phyloP scores from a whole-genome alignment of 2,113 vertebrate species.

The Sarotherodon lohbergeri region DNA sequence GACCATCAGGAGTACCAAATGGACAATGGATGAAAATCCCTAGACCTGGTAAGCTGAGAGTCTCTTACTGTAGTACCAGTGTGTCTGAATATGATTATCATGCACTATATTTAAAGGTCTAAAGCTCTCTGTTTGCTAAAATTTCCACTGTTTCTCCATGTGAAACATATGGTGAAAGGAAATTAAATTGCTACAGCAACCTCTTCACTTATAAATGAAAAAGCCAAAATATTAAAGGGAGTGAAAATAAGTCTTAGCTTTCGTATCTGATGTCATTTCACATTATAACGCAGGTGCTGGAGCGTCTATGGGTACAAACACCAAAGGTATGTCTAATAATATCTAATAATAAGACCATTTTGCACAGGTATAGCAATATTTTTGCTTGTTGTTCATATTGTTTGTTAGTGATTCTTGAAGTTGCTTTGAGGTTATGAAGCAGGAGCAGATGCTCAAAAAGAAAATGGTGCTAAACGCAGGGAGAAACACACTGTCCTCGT shows the following conservation, averaged over 20 bases:
- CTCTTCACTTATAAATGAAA: background rate
- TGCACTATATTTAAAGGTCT: background rate
- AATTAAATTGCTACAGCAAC: background rate
- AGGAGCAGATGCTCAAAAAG: constrained; percentile 17
- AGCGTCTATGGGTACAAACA: constrained; percentile 10
- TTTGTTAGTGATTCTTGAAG: background rate
- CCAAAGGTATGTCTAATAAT: constrained; percentile 31
- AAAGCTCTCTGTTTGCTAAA: background rate
- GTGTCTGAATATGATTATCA: background rate
- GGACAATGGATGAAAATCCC: constrained; percentile 72
- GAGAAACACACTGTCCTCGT: background rate
- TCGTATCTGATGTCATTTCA: background rate
- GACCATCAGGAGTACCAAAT: constrained; percentile 27
- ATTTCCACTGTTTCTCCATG: background rate
- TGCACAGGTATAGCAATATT: background rate
- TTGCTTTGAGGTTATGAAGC: constrained; percentile 22
- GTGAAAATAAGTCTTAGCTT: background rate
- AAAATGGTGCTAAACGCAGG: constrained; percentile 18
- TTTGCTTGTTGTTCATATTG: background rate
- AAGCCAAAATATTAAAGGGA: background rate
- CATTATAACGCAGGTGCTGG: constrained; percentile 20
- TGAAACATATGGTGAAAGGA: background rate
- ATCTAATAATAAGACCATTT: background rate
- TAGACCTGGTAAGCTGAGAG: constrained; percentile 50
- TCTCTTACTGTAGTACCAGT: background rate